Percentiles rank a stretch among this genome's conserved stretches.
Conservation (phyloP, 2,797 vertebrate species). For the Ptychobarbus kaznakovi region DNA sequence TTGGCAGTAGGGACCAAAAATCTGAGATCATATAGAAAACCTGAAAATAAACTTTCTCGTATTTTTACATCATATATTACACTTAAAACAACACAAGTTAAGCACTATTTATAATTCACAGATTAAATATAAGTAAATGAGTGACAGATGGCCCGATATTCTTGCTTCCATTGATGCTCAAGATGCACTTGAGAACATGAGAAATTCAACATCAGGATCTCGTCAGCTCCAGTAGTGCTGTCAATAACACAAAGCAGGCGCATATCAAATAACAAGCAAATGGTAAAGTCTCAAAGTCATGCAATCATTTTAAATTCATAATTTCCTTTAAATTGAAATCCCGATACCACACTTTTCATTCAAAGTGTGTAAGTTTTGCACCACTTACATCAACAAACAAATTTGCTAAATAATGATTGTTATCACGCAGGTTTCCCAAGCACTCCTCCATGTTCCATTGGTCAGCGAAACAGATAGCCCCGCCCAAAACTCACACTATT, state of each 20-base stretch:
- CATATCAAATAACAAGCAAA: neutral
- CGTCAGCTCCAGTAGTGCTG: neutral
- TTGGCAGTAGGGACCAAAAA: neutral
- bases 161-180: neutral
- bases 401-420: neutral
- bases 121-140: neutral
- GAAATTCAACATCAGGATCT: slow-evolving; percentile 14
- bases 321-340: neutral
- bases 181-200: slow-evolving; percentile 13
- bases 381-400: neutral
- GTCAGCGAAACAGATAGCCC: neutral
- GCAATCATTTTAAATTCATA: neutral
- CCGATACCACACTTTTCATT: neutral
- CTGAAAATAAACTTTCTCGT: neutral
- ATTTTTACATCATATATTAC: neutral
- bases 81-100: neutral
- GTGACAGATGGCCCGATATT: neutral
- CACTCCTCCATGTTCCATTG: neutral
- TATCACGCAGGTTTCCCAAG: neutral
- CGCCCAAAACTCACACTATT: neutral
- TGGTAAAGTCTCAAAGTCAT: neutral
- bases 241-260: neutral
- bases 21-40: neutral
- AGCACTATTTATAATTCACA: neutral
- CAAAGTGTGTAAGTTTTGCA: neutral